Conservation (phyloP, 2,113 vertebrate species). For the Acinonyx jubatus region DNA sequence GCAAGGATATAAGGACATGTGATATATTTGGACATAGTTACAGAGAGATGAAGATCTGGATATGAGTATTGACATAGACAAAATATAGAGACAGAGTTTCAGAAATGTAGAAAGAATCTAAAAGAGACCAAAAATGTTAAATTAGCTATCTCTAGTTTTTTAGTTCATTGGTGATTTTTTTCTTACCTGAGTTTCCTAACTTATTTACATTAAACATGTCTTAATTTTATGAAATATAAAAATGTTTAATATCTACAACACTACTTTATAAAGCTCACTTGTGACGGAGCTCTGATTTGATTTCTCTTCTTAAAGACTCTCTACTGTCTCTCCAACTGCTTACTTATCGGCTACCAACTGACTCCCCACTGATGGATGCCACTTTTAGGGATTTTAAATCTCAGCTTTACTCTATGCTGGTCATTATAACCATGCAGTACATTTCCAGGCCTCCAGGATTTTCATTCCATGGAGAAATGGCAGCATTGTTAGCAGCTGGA, state of each 20-base stretch:
- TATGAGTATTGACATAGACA: background rate
- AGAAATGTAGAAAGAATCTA: background rate
- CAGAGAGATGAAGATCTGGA: background rate
- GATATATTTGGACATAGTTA: background rate
- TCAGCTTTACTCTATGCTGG: background rate
- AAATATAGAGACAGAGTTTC: background rate
- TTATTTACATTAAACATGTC: background rate
- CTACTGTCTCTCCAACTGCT: background rate
- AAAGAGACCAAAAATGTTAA: conserved; percentile 13
- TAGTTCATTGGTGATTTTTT: background rate
- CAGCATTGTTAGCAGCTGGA: conserved; percentile 71
- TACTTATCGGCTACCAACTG: background rate
- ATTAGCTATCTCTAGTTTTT: background rate
- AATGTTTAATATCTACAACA: background rate
- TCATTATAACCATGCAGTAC: conserved; percentile 8
- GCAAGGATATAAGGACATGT: background rate
- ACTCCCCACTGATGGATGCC: too few relatives aligned
- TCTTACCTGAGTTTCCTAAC: background rate
- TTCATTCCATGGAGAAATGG: conserved; percentile 40
- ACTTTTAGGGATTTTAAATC: background rate
- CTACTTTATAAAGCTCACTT: background rate
- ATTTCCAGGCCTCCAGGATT: conserved; percentile 49
- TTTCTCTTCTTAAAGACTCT: background rate
- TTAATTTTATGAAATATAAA: background rate
- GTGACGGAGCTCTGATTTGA: background rate